phyloP scores from a whole-genome alignment of 2,113 vertebrate genomes.

The Phodopus roborovskii region DNA sequence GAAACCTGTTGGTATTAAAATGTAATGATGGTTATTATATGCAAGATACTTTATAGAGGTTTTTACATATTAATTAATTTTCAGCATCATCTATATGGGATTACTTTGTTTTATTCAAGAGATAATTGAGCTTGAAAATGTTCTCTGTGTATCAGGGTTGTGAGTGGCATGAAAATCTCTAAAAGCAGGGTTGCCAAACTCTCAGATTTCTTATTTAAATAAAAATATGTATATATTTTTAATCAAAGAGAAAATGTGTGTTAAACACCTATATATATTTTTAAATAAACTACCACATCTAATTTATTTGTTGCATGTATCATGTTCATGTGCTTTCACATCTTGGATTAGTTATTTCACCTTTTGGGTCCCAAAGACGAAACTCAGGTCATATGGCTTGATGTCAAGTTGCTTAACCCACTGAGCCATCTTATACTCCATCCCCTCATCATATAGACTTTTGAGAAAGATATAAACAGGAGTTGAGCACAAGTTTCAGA shows the following conservation, averaged over 20 bases:
- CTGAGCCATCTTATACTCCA: not conserved
- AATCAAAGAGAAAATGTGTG: not conserved
- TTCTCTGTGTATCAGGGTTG: not conserved
- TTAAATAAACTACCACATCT: not conserved
- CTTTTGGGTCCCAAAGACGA: not conserved
- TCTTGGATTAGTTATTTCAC: not conserved
- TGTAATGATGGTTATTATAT: not conserved
- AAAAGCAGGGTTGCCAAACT: not conserved
- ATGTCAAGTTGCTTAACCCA: not conserved
- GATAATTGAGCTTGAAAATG: not conserved
- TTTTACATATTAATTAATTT: not conserved
- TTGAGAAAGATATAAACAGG: not conserved
- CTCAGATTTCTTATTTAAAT: not conserved
- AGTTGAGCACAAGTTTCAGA: not conserved
- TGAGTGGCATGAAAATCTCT: not conserved
- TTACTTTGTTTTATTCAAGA: not conserved
- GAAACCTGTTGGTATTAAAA: not conserved
- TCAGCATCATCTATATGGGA: not conserved
- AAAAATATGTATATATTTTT: not conserved
- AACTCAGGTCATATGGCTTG: not conserved
- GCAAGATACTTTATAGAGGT: not conserved
- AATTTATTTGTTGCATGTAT: not conserved
- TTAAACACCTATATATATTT: not conserved
- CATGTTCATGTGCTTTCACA: rapidly evolving
- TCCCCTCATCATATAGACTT: not conserved